Percentiles rank a stretch among this genome's conserved stretches.
phyloP scores from a whole-genome alignment of 2,797 vertebrate species.

The Dicrostonyx torquatus region DNA sequence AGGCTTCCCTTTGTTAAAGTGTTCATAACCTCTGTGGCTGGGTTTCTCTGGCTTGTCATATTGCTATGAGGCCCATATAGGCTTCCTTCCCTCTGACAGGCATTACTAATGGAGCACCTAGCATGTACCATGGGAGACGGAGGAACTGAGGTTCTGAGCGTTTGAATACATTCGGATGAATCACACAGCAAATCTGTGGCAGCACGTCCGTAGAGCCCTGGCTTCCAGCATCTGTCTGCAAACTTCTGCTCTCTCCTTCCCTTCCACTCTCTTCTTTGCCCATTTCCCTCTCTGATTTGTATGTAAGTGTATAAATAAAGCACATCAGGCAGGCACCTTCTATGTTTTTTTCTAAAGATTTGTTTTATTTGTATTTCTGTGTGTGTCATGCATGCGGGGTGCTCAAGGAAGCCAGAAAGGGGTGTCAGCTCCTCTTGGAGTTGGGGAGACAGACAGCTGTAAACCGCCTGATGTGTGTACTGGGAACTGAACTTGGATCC shows the following conservation, averaged over 20 bases:
- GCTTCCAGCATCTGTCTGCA: background rate
- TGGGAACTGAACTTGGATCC: background rate
- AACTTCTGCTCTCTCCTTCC: background rate
- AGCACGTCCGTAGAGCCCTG: background rate
- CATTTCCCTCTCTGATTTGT: slow-evolving; percentile 15
- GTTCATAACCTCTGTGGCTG: background rate
- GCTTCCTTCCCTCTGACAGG: background rate
- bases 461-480: background rate
- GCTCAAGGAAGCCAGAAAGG: background rate
- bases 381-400: background rate
- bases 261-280: background rate
- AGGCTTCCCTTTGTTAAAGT: background rate
- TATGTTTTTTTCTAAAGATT: background rate
- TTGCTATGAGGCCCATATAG: background rate
- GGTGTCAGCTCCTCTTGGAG: background rate
- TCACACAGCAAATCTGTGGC: background rate
- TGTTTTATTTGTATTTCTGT: background rate
- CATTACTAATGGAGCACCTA: background rate
- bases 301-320: slow-evolving; percentile 36
- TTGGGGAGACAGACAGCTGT: background rate
- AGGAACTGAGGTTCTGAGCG: background rate
- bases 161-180: background rate
- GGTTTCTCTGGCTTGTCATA: background rate
- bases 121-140: background rate
- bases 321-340: background rate